A percentile compares a stretch with the other conserved stretches of the same genome.
These are phyloP conservation scores for Hozukius guyotensis DNA, from an alignment of 2,797 vertebrate species.

Conservation along the genomic window DNA sequence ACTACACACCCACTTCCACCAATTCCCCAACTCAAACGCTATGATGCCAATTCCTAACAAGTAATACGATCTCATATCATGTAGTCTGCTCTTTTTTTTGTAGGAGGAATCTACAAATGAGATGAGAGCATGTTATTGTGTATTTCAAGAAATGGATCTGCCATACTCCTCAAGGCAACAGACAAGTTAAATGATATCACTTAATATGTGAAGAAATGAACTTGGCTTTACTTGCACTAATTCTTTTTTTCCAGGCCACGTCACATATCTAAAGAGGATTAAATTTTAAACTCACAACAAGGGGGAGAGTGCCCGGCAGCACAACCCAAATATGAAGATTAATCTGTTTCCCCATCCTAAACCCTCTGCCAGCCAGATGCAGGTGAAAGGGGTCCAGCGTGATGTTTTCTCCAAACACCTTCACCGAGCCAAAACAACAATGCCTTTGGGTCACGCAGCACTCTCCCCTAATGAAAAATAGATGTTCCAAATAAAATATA, in stretches of 20 bases:
- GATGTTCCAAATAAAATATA: slow-evolving; percentile 65
- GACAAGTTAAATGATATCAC: slow-evolving; percentile 26
- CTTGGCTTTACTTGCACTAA: slow-evolving; percentile 20
- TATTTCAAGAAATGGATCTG: slow-evolving; percentile 29
- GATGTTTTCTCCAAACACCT: slow-evolving; percentile 52
- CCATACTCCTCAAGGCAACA: slow-evolving; percentile 24
- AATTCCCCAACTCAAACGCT: slow-evolving; percentile 12
- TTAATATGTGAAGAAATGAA: slow-evolving; percentile 28
- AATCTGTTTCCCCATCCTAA: slow-evolving; percentile 56
- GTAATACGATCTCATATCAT: slow-evolving; percentile 11
- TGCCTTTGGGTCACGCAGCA: slow-evolving; percentile 43
- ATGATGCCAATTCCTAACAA: slow-evolving; percentile 40
- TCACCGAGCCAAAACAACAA: slow-evolving; percentile 52
- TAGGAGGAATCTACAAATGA: slow-evolving; percentile 9
- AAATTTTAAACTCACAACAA: slow-evolving; percentile 61
- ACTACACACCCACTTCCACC: slow-evolving; percentile 35
- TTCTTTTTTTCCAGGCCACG: slow-evolving; percentile 34
- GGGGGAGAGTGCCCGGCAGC: slow-evolving; percentile 33
- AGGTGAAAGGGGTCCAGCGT: slow-evolving; percentile 46
- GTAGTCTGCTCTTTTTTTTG: background rate
- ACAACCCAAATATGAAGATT: slow-evolving; percentile 63
- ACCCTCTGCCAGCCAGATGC: slow-evolving; percentile 49
- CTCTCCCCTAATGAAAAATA: slow-evolving; percentile 66
- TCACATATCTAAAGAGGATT: slow-evolving; percentile 68
- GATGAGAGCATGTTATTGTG: background rate